Percentiles rank a stretch among this genome's conserved stretches.
phyloP scores from a whole-genome alignment of 1,140 invertebrate species.

The Druon quercuslanigerum region DNA sequence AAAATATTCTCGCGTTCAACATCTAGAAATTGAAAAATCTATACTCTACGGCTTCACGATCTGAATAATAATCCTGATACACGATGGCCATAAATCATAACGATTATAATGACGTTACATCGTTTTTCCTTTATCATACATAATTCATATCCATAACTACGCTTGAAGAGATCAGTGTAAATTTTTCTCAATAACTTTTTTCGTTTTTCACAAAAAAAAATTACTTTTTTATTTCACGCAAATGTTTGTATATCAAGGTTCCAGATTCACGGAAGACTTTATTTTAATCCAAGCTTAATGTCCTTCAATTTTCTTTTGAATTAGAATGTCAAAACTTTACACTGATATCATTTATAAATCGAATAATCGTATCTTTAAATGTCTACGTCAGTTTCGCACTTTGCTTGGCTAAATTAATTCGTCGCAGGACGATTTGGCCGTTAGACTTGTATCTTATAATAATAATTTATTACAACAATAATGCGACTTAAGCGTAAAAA shows the following conservation, averaged over 20 bases:
- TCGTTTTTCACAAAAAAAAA: not conserved
- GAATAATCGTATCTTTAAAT: constrained; percentile 37
- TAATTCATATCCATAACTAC: constrained; percentile 51
- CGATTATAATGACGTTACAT: constrained; percentile 55
- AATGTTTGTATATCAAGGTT: too few relatives aligned
- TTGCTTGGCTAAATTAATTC: constrained; percentile 29
- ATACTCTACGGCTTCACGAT: constrained; percentile 58
- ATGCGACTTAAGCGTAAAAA: constrained; percentile 18
- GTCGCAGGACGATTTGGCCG: constrained; percentile 35
- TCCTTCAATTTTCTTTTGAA: not conserved
- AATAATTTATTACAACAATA: not conserved
- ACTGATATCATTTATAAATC: constrained; percentile 38
- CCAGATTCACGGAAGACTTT: not conserved
- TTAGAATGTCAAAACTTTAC: constrained; percentile 33
- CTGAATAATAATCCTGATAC: constrained; percentile 57
- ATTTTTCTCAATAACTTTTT: constrained; percentile 1
- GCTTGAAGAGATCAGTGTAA: constrained; percentile 44
- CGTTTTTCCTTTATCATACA: constrained; percentile 45
- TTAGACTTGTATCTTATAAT: constrained; percentile 20
- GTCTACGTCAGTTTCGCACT: constrained; percentile 13
- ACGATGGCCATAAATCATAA: constrained; percentile 58
- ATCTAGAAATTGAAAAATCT: constrained; percentile 68
- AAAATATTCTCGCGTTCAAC: constrained; percentile 65
- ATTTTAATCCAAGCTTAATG: not conserved
- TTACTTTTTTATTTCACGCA: not conserved